phyloP scores from a whole-genome alignment of 2,113 vertebrate genomes.

The crab-eating macaque (Macaca fascicularis) region T2T-MFA8v1.1 NC_088380.1:37890001-37890500 shows the following conservation, averaged over 20 bases:
- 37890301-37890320: slow-evolving; percentile 5
- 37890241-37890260: neutral
- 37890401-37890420: neutral
- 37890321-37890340: neutral
- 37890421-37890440: neutral
- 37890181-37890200: neutral
- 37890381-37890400: neutral
- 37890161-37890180: neutral
- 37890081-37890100: slow-evolving; percentile 24
- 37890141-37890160: slow-evolving; percentile 1
- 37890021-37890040: neutral
- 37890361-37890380: neutral
- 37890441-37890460: neutral
- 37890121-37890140: neutral
- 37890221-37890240: neutral
- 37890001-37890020: neutral
- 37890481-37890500: neutral
- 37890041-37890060: slow-evolving; percentile 5
- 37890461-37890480: neutral
- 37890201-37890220: neutral
- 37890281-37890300: neutral
- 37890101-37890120: neutral
- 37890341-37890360: slow-evolving; percentile 2
- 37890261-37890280: neutral
- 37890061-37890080: slow-evolving; percentile 17